phyloP scores from a whole-genome alignment of 2,888 invertebrate species.

The Sinodicranocentrus sp. region DNA sequence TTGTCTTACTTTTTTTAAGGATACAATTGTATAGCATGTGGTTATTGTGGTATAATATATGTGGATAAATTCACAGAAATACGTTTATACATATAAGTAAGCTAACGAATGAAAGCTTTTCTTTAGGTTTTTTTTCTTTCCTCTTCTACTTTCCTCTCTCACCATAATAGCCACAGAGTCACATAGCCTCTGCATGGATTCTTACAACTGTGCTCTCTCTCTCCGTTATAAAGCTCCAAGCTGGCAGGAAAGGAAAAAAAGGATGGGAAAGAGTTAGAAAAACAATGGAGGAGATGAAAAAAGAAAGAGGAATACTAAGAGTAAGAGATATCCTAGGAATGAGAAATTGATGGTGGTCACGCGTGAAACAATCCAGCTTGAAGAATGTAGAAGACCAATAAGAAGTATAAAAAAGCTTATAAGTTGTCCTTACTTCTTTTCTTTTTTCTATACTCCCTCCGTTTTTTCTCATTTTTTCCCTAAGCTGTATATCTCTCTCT shows the following conservation, averaged over 20 bases:
- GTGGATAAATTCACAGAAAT: neutral
- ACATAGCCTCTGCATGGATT: neutral
- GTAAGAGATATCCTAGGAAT: conserved; percentile 61
- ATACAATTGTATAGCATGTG: conserved; percentile 2
- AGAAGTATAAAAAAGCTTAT: conserved; percentile 37
- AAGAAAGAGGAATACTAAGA: conserved; percentile 17
- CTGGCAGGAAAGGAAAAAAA: conserved; percentile 10
- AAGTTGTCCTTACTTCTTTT: conserved; percentile 54
- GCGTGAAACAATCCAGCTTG: conserved; percentile 66
- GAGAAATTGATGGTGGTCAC: conserved; percentile 71
- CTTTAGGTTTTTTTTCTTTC: neutral
- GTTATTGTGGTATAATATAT: neutral
- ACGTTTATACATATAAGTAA: too few species aligned
- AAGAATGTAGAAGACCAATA: conserved; percentile 55
- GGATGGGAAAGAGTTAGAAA: conserved; percentile 21
- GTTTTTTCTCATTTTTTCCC: conserved; percentile 38
- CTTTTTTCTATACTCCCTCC: conserved; percentile 8
- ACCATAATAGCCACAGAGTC: neutral
- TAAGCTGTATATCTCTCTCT: conserved; percentile 38
- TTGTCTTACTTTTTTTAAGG: conserved; percentile 35
- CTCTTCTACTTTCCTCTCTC: too few species aligned
- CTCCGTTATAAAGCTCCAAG: too few species aligned
- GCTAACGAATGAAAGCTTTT: neutral
- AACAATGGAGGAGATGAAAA: conserved; percentile 8
- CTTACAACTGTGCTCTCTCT: neutral